phyloP scores from a whole-genome alignment of 2,113 vertebrate species.

The Ailurus styani region DNA sequence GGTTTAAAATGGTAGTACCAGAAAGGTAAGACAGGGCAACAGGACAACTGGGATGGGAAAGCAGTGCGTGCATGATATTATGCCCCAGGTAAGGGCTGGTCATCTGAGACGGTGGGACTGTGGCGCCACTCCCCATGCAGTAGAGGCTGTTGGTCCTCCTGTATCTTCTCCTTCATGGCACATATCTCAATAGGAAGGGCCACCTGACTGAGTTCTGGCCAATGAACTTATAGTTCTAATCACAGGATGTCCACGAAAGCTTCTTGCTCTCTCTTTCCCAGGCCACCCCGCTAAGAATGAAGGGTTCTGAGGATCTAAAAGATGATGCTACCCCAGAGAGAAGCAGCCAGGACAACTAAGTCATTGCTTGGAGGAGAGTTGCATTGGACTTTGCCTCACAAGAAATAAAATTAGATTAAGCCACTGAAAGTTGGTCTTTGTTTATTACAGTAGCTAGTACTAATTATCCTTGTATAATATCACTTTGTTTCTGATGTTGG shows the following conservation, averaged over 20 bases:
- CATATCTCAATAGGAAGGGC: background rate
- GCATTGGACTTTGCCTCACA: background rate
- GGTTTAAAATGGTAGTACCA: background rate
- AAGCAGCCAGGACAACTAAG: background rate
- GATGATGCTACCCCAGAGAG: background rate
- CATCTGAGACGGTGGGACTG: background rate
- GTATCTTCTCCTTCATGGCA: background rate
- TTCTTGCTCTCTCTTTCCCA: background rate
- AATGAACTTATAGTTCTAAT: background rate
- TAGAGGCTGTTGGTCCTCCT: background rate
- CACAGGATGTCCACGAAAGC: background rate
- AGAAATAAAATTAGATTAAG: background rate
- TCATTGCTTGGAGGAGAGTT: background rate
- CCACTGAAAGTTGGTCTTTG: background rate
- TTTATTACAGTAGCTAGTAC: background rate
- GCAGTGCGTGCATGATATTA: background rate
- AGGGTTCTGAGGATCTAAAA: background rate
- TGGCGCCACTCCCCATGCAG: background rate
- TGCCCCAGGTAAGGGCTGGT: background rate
- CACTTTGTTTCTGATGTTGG: background rate
- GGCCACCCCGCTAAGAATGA: background rate
- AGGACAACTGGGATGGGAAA: background rate
- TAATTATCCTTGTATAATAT: background rate
- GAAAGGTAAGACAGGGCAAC: background rate
- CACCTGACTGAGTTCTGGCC: background rate